Conservation (phyloP, 1,140 invertebrate species). For the Drosophila miranda region DNA sequence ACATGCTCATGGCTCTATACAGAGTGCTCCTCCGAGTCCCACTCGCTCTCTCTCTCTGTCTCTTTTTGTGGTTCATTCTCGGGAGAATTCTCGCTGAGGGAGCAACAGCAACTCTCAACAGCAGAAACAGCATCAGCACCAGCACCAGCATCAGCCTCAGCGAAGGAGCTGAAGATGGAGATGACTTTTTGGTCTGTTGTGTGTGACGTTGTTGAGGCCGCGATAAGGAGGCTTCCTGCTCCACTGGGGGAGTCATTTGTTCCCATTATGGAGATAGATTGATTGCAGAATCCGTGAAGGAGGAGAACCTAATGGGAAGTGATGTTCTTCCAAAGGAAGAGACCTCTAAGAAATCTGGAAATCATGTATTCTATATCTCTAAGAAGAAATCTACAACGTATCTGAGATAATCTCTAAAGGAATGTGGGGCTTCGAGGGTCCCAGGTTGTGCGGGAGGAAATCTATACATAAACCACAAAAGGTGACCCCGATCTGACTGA, state of each 20-base stretch:
- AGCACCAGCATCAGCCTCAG: constrained; percentile 20
- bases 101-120: constrained; percentile 21
- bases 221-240: constrained; percentile 32
- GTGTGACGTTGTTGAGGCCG: constrained; percentile 44
- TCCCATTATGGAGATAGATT: constrained; percentile 27
- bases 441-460: no score
- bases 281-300: constrained; percentile 9
- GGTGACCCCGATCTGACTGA: no score
- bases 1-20: constrained; percentile 55
- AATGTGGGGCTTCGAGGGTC: no score
- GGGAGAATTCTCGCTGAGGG: constrained; percentile 51
- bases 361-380: no score
- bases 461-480: no score
- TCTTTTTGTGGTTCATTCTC: constrained; percentile 47
- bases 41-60: constrained; percentile 26
- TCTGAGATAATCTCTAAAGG: no score
- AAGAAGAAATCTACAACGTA: no score
- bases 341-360: background rate
- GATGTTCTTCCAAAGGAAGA: background rate
- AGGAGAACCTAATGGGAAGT: background rate
- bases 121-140: constrained; percentile 22
- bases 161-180: constrained; percentile 37
- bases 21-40: constrained; percentile 53
- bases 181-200: constrained; percentile 5
- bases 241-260: constrained; percentile 44